Conservation (phyloP, 2,797 vertebrate species). For the Chelmon rostratus region DNA sequence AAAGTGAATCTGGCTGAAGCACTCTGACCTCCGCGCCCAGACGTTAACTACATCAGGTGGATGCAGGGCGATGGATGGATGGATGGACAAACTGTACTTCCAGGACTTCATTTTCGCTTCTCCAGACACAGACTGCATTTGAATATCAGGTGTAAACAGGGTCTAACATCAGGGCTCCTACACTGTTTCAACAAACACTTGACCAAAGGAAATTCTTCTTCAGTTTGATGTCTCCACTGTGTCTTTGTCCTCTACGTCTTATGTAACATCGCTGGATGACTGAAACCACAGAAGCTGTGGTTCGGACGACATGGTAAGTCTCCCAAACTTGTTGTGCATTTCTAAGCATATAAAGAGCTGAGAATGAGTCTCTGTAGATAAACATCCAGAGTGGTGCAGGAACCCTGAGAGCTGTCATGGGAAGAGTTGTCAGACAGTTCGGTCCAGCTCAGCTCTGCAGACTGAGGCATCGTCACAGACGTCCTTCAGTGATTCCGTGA, state of each 20-base stretch:
- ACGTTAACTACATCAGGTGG: too few species aligned
- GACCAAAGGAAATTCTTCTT: not conserved
- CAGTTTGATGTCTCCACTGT: not conserved
- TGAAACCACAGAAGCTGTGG: not conserved
- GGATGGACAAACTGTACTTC: too few species aligned
- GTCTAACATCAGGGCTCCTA: conserved; percentile 45
- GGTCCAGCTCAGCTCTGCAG: conserved; percentile 9
- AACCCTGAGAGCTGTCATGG: conserved; percentile 33
- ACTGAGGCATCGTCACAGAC: not conserved
- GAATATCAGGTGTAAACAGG: not conserved
- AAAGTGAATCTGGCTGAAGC: too few species aligned
- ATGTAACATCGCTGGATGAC: not conserved
- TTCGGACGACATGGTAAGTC: too few species aligned
- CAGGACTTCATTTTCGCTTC: too few species aligned
- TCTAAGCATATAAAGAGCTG: not conserved
- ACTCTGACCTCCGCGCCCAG: too few species aligned
- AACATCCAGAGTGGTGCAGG: not conserved
- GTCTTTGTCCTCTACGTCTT: not conserved
- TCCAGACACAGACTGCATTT: conserved; percentile 4
- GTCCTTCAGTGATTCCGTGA: conserved; percentile 88
- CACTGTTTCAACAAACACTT: not conserved
- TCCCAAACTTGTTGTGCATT: not conserved
- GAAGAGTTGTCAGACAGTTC: not conserved
- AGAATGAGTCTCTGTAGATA: not conserved
- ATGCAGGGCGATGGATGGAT: too few species aligned